Evolutionary conservation across 2,113 vertebrate species (phyloP), one percentile per base, ranked within the genome.

Genomic region (Ceyx melanurus): DNA sequence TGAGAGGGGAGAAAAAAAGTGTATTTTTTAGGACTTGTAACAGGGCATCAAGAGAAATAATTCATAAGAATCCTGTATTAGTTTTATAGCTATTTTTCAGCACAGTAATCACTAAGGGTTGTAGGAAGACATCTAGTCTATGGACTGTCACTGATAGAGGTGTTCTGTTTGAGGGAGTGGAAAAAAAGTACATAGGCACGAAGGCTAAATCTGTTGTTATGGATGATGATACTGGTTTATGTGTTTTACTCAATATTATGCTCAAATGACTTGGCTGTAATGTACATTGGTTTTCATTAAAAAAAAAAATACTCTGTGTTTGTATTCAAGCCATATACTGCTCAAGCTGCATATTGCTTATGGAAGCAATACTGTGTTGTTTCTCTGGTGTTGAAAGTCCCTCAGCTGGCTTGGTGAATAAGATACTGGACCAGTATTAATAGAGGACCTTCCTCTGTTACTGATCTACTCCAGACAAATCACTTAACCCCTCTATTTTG

Each of bases 1-100:
- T 1, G 3, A 25, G 16, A 11, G 11, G 4, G 0, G 4, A 12
- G 25, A 40, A n/a, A 16, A 21, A 6, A n/a, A 28, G 22, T 42
- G 28, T 10, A 2, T 72, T 91, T 82, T 80, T 67, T n/a, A 57
- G 85, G 28, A 37, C 5, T 78, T 40, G 16, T 82, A 89, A 61
- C 15, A 77, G 37, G 22, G 23, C 31, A 76, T 20, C 64, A 81
- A 79, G 75, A 67, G 78, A 57, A 19, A n/a, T 56, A 31, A 61
- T 68, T 83, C 42, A 3, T 56, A 67, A 74, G 51, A 70, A 35
- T 7, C 20, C 18, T 56, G 51, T 71, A 31, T 78, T 80, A 64
- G 22, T 77, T 86, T 11, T 22, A 9, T 15, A 54, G 56, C 29
- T 88, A 23, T 53, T 91, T 85, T 80, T 87, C 66, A 75, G 77